Base-by-base conservation (phyloP, 1,140 invertebrate genomes). In the Bilobella aurantiaca region DNA sequence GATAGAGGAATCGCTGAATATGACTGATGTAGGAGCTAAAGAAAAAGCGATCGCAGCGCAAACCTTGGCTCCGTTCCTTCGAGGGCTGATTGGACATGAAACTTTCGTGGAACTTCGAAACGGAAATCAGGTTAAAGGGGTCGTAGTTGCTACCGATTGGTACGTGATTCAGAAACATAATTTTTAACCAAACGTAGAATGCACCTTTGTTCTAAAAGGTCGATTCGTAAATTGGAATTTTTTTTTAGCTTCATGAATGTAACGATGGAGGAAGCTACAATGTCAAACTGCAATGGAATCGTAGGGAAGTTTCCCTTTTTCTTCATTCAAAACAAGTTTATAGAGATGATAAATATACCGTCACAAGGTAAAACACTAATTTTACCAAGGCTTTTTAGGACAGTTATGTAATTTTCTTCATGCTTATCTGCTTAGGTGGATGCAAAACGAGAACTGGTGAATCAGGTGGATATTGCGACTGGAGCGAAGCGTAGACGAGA, bases 391-490 rank as follows among this genome's bases (percentile, higher is more conserved):
- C 8, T 28, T 8, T 28, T 8, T 25, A 28, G 3, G 5, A 62
- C 21, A 62, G 32, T 28, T 3, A 2, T 23, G 32, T 5, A 2
- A 42, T 5, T 25, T 62, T 8, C 5, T 14, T 31, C 18, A 27
- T n/a, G 18, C 8, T 62, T 3, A 8, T 5, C 3, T 62, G 16
- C 34, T 42, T 31, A 14, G 37, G 14, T 3, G 12, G 2, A 37
- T 62, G 30, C 3, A 62, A 28, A 18, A 25, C 5, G n/a, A n/a
- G 32, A 42, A 3, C 59, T 62, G 3, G 3, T n/a, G 34, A 34
- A 34, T 8, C 59, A 62, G 25, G 29, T 62, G 59, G 59, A 62
- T 46, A 62, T 62, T 16, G 59, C 37, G 18, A 62, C 59, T 25
- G 59, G 59, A 23, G 59, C 29, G 3, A 62, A 62, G 32, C 23